Percentiles rank a stretch among this genome's conserved stretches.
These are phyloP conservation scores for Parascotia fuliginaria DNA, from an alignment of 2,888 invertebrate species.

Conservation along the genomic window DNA sequence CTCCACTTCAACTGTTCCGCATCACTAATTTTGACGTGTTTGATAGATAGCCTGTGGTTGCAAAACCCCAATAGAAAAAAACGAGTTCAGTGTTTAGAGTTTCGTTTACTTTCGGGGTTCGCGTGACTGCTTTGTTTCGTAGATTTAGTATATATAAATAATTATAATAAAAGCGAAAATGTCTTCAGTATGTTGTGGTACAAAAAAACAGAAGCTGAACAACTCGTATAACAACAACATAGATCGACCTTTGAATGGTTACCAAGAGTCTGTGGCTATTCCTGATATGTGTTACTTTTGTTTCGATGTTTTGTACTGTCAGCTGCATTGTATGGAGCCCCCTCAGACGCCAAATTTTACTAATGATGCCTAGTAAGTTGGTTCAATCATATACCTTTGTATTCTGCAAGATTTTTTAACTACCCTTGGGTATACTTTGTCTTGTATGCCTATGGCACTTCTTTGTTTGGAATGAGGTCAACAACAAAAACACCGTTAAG, in stretches of 20 bases:
- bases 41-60: conserved; percentile 38
- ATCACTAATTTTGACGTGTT: not conserved
- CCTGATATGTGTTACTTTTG: conserved; percentile 99
- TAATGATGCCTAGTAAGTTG: conserved; percentile 97
- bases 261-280: conserved; percentile 89
- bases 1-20: too few relatives aligned
- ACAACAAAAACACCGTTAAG: conserved; percentile 26
- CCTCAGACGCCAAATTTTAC: conserved; percentile 96
- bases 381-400: conserved; percentile 30
- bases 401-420: conserved; percentile 14
- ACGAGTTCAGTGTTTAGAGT: conserved; percentile 55
- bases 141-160: conserved; percentile 50
- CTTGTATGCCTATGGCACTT: conserved; percentile 47
- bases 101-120: conserved; percentile 64
- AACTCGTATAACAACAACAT: conserved; percentile 86
- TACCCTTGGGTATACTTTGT: conserved; percentile 47
- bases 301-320: conserved; percentile 98
- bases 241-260: conserved; percentile 85
- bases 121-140: conserved; percentile 59
- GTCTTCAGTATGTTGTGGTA: conserved; percentile 96
- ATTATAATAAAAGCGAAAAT: conserved; percentile 76
- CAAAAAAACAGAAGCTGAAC: conserved; percentile 96
- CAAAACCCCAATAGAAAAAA: conserved; percentile 45
- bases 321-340: conserved; percentile 96
- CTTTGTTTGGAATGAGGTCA: conserved; percentile 64